phyloP scores from a whole-genome alignment of 2,797 vertebrate genomes.

The Sebastes trivittatus region DNA sequence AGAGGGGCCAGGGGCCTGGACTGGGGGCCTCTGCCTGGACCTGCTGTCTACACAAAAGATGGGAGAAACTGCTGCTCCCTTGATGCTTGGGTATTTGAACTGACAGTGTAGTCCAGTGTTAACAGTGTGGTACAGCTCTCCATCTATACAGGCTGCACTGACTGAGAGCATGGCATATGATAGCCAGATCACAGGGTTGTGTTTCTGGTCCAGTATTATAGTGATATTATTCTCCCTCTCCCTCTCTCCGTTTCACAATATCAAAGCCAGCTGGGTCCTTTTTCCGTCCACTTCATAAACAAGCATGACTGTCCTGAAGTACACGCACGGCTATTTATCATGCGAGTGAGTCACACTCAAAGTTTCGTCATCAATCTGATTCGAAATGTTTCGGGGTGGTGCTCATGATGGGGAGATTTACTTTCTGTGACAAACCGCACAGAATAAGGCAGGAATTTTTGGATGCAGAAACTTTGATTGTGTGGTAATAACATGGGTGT shows the following conservation, averaged over 20 bases:
- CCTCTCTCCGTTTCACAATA: constrained; percentile 68
- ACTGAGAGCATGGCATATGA: constrained; percentile 55
- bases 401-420: constrained; percentile 40
- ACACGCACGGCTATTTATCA: constrained; percentile 59
- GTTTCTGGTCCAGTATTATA: constrained; percentile 35
- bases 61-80: constrained; percentile 63
- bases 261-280: constrained; percentile 76
- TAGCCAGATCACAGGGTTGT: constrained; percentile 53
- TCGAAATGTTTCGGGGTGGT: constrained; percentile 36
- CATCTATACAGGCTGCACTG: constrained; percentile 39
- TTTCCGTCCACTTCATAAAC: constrained; percentile 70
- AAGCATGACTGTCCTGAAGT: constrained; percentile 66
- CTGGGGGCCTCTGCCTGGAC: constrained; percentile 61
- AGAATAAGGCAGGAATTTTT: constrained; percentile 28
- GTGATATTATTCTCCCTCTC: constrained; percentile 47
- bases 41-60: constrained; percentile 67
- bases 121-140: constrained; percentile 46
- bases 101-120: constrained; percentile 58
- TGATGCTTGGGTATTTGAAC: constrained; percentile 68
- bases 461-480: constrained; percentile 13
- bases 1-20: constrained; percentile 67
- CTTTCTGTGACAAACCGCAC: constrained; percentile 43
- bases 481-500: constrained; percentile 29
- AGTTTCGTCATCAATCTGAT: constrained; percentile 61
- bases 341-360: constrained; percentile 48